Base-by-base conservation (phyloP, 2,113 vertebrate genomes). In the Petrocephalus microphthalmus region DNA sequence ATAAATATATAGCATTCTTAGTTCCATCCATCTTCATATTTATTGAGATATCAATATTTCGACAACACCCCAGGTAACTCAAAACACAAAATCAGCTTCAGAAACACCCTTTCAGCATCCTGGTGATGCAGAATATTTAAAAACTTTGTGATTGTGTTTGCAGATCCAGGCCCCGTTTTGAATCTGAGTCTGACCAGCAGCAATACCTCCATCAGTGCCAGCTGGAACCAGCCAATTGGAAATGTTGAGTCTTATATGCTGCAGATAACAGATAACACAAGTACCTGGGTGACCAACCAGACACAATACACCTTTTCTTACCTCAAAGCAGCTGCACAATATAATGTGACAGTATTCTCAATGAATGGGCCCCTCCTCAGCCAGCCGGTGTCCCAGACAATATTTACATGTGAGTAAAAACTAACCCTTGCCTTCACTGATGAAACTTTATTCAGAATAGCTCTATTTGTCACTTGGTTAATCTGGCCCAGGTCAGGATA, bases 351-450 rank as follows among this genome's bases (percentile, higher is more conserved):
- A 0, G 89, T 94, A 53, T 7, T 0, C 7, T 45, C 86, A 0
- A 47, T 15, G 20, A 88, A 5, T 1, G 88, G 53, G 85, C 57
- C 0, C 6, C 2, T 74, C 0, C 0, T 0, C 0, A 78, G 94
- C 78, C 0, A 0, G 0, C 0, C 0, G 0, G 22, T 19, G n/a
- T 0, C 0, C 0, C 0, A 0, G 0, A 54, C 1, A 82, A 7
- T 0, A 0, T 92, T 89, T 81, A 95, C 94, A n/a, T 0, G 94
- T 95, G 88, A 94, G 94, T 93, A 19, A 19, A 67, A 82, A 11
- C 52, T 57, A 33, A 47, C 3, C 25, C 1, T 19, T 86, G 29
- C 8, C 33, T 86, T 60, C 29, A 37, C 33, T 25, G n/a, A 60
- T 85, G 13, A 4, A 47, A 47, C 6, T 45, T 20, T 0, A 42